Percentiles rank a stretch among this genome's conserved stretches.
These are phyloP conservation scores for Zoanthus sansibaricus DNA, from an alignment of 92 coral and sea anemone species.

Conservation along the genomic window DNA sequence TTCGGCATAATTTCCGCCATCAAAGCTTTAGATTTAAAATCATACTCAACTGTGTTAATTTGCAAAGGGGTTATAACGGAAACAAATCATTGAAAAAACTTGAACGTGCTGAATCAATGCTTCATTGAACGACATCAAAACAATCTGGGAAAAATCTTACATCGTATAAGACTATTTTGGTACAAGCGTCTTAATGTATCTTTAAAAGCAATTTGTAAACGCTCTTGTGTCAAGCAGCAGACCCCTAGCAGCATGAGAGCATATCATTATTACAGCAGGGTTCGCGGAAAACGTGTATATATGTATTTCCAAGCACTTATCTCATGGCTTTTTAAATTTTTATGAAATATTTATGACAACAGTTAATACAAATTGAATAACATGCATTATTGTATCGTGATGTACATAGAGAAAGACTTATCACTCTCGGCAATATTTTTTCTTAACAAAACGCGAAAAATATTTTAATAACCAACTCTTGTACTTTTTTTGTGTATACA, in stretches of 20 bases:
- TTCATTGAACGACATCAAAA: background rate
- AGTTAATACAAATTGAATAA: background rate
- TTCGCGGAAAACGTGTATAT: background rate
- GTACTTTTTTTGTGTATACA: background rate
- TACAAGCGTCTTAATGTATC: background rate
- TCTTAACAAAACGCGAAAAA: background rate
- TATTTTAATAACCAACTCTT: background rate
- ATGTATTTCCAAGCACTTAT: background rate
- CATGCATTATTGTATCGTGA: background rate
- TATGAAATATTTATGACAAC: background rate
- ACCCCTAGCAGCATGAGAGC: constrained; percentile 1
- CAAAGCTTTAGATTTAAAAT: background rate
- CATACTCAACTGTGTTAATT: constrained; percentile 5
- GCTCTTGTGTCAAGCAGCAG: background rate
- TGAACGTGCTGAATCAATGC: background rate
- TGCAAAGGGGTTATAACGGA: constrained; percentile 35
- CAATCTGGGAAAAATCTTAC: background rate
- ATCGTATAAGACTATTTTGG: background rate
- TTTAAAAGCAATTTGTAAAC: constrained; percentile 19
- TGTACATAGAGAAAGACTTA: background rate
- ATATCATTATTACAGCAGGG: background rate
- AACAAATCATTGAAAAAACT: constrained; percentile 17
- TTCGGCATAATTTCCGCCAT: background rate
- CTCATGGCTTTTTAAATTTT: background rate
- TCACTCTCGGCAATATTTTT: background rate